Conservation (phyloP, 2,888 invertebrate genomes). For the Dicranocentrus wangi region DNA sequence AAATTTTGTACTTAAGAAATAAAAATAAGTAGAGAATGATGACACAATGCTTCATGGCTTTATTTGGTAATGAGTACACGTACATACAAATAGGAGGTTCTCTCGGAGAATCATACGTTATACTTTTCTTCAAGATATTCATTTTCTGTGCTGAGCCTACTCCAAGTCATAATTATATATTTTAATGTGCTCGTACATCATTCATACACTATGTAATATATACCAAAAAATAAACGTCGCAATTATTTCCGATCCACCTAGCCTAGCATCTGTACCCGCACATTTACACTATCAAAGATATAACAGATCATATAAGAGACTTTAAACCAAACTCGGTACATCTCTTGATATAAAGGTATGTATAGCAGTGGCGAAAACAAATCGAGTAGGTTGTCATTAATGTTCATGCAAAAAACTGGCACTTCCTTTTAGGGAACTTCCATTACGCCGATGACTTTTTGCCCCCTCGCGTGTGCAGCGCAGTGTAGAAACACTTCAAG, state of each 20-base stretch:
- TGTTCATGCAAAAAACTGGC: conserved; percentile 42
- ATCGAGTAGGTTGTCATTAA: conserved; percentile 46
- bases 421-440: conserved; percentile 48
- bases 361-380: conserved; percentile 4
- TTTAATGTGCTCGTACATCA: not conserved
- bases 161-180: not conserved
- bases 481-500: not conserved
- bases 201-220: too few species aligned
- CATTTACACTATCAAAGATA: too few species aligned
- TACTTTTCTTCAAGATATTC: not conserved
- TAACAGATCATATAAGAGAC: too few species aligned
- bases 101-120: not conserved
- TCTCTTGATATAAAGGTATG: not conserved
- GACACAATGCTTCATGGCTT: conserved; percentile 44
- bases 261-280: too few species aligned
- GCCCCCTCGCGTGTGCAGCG: not conserved
- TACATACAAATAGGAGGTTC: not conserved
- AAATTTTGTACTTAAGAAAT: not conserved
- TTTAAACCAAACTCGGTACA: too few species aligned
- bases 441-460: conserved; percentile 29
- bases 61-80: conserved; percentile 46
- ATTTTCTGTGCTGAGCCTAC: not conserved
- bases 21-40: conserved; percentile 30
- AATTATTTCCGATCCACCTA: conserved; percentile 19
- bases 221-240: not conserved